Evolutionary conservation across 2,888 invertebrate genomes (phyloP), one percentile per base, ranked within the genome.

Genomic region (Rhopalosiphum nymphaeae): DNA sequence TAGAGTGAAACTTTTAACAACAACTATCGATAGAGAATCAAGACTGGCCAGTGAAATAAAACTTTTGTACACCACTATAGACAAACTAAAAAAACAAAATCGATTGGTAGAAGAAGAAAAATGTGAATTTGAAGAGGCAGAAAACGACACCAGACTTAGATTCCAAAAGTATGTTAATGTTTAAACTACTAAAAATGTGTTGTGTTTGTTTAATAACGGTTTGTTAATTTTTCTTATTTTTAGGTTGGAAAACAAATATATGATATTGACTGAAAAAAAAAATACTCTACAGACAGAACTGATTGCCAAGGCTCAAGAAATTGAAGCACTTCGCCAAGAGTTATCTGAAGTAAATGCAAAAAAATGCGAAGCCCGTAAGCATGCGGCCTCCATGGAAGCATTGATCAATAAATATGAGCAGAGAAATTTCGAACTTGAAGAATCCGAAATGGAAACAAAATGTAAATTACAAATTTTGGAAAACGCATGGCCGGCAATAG

Each of bases 81-180:
- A 96, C 95, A 96, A 96, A 95, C 96, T 97, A 95, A 96, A 97
- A 95, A 96, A 97, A 89, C 97, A 97, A 95, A 97, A 97, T 96
- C 96, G 97, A 94, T 96, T 96, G 95, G 96, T 97, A 95, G 97
- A 97, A 95, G 97, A 97, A 95, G 97, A 97, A 95, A 97, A 97
- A 96, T 97, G 97, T 95, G 97, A 97, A 96, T 96, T 97, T 95
- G 97, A 97, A 96, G 97, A 97, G 96, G 97, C 97, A 56, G 97
- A 97, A 96, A 97, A 97, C 96, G 97, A 97, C 95, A 97, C 97
- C n/a, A 96, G 97, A 95, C 96, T 97, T 95, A 96, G 96, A 95
- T 97, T 96, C 96, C 97, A 97, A 95, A 97, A 95, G 95, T 92
- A 88, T 49, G 92, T 88, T 42, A 29, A 78, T 53, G 13, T 61